Base-by-base conservation (phyloP, 2,113 vertebrate species). In the Eolophus roseicapilla region DNA sequence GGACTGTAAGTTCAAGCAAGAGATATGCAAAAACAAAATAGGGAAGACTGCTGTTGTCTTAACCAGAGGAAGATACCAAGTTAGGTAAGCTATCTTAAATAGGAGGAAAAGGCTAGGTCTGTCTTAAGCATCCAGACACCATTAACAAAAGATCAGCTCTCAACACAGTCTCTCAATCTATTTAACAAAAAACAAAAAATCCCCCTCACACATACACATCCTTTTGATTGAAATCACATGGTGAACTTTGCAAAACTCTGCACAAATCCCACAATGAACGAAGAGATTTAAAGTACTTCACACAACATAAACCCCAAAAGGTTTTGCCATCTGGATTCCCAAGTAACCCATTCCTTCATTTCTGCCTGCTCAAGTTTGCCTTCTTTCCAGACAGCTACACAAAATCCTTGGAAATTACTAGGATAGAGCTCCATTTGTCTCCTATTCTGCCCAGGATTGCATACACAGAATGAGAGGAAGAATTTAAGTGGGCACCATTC, bases 221-320 rank as follows among this genome's bases (percentile, higher is more conserved):
- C 73, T 91, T 84, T 46, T 82, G 86, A 95, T 53, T 92, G 83
- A 96, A 96, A 95, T 93, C 92, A 94, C 88, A 91, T 82, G 88
- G 60, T 44, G 62, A 94, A 86, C 92, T 96, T 53, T 5, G 43
- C 57, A 75, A 88, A 95, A 88, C 47, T 82, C 70, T 39, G 37
- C 8, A 90, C 16, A 86, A 88, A 90, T 73, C 87, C 73, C 73
- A 92, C 80, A 82, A 4, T 7, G 90, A 91, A 94, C 84, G 69
- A 91, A 84, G 77, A 92, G 44, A 80, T 82, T 82, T 62, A 29
- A 87, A 87, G 74, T 39, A 62, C 67, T 90, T 86, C 84, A 52
- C 70, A 74, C 47, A 94, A 86, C 57, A 70, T 29, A 91, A 94
- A 88, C 31, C 60, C 85, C 35, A 43, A 71, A 93, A 97, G 82